These are phyloP conservation scores for Diachrysia chrysitis DNA, from an alignment of 2,888 invertebrate genomes.

Conservation along the genomic window DNA sequence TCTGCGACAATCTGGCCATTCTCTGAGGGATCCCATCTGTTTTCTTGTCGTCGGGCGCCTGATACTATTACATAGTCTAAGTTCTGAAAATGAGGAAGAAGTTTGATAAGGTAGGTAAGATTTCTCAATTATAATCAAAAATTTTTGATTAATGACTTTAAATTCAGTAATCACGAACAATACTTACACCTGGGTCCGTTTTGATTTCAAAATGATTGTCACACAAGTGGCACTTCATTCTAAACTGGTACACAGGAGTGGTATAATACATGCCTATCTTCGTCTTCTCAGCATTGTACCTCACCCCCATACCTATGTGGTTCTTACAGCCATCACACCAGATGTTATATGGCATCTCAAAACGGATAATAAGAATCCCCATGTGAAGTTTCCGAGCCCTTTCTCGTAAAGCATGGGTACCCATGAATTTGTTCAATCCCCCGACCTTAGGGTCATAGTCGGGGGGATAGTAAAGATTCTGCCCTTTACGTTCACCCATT, in stretches of 20 bases:
- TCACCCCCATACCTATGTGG: constrained; percentile 99
- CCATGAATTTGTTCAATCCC: constrained; percentile 97
- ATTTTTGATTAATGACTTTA: not conserved
- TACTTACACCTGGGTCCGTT: constrained; percentile 97
- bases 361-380: constrained; percentile 98
- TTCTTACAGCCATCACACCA: constrained; percentile 99
- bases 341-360: constrained; percentile 99
- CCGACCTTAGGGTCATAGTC: constrained; percentile 99
- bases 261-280: constrained; percentile 99
- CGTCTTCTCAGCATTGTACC: constrained; percentile 98
- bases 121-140: not conserved
- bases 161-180: not conserved
- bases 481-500: constrained; percentile 99
- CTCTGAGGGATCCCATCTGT: constrained; percentile 98
- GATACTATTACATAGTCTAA: constrained; percentile 98
- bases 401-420: constrained; percentile 98
- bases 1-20: constrained; percentile 98
- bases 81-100: constrained; percentile 95
- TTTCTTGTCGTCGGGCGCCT: constrained; percentile 98
- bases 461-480: constrained; percentile 99
- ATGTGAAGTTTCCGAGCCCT: constrained; percentile 98
- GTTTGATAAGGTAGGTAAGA: too few species aligned
- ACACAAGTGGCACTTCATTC: constrained; percentile 99
- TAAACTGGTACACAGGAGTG: constrained; percentile 99
- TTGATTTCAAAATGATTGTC: constrained; percentile 99